phyloP scores from a whole-genome alignment of 2,888 invertebrate species.

The Odontocerum albicorne region DNA sequence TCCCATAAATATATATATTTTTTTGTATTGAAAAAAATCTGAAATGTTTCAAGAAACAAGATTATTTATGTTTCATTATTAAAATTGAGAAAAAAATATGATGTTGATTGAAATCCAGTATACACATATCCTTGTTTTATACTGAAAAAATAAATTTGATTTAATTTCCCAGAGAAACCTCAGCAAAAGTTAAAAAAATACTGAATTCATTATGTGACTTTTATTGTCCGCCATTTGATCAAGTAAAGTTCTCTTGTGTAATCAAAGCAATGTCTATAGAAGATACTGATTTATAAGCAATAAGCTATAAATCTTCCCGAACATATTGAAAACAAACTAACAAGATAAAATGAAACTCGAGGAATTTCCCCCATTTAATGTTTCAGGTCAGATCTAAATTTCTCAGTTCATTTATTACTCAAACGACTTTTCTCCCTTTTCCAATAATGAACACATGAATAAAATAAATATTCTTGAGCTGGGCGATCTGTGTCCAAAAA shows the following conservation, averaged over 20 bases:
- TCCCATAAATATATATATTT: no score
- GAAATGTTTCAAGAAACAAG: no score
- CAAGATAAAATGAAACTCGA: not conserved
- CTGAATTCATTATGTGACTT: no score
- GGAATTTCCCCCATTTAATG: not conserved
- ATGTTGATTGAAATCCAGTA: no score
- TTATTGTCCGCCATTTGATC: no score
- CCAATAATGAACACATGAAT: constrained; percentile 35
- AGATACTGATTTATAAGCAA: constrained; percentile 4
- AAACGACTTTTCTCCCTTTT: constrained; percentile 23
- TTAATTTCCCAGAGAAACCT: no score
- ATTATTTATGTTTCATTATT: no score
- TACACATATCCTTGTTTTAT: no score
- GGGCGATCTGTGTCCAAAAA: constrained; percentile 16
- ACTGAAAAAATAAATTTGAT: no score
- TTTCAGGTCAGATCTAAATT: constrained; percentile 6
- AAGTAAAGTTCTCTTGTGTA: not conserved
- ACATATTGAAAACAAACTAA: constrained; percentile 5
- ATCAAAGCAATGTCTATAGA: not conserved
- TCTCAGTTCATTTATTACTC: constrained; percentile 30
- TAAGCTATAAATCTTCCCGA: not conserved
- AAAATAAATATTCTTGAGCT: constrained; percentile 31
- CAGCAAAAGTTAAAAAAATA: no score
- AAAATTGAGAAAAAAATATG: no score
- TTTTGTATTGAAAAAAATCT: no score